Conservation (phyloP, 2,888 invertebrate genomes). For the Hedychridium roseum region DNA sequence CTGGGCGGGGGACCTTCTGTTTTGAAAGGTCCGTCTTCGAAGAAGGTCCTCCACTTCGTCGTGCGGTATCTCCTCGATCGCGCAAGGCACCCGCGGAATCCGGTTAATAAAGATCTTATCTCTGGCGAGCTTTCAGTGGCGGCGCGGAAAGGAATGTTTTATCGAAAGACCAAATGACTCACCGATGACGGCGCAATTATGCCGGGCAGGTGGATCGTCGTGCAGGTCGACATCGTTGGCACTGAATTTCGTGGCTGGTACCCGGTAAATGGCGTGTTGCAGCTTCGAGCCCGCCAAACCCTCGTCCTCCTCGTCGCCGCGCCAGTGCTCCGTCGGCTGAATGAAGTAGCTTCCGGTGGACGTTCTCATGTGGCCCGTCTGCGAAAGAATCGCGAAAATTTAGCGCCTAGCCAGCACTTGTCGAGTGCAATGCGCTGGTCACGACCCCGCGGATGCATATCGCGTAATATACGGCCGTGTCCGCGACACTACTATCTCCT, state of each 20-base stretch:
- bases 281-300: slow-evolving; percentile 49
- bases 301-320: slow-evolving; percentile 53
- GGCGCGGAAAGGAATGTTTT: not conserved
- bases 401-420: slow-evolving; percentile 21
- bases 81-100: no score
- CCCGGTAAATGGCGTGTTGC: slow-evolving; percentile 55
- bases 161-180: slow-evolving; percentile 32
- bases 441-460: no score
- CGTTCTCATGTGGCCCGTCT: slow-evolving; percentile 77
- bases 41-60: no score
- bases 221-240: slow-evolving; percentile 24
- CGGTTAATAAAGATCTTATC: no score
- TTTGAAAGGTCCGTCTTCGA: no score
- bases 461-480: no score
- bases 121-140: not conserved
- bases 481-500: no score
- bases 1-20: no score
- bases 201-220: slow-evolving; percentile 24
- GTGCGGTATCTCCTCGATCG: no score
- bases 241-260: slow-evolving; percentile 26
- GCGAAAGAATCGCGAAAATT: slow-evolving; percentile 48
- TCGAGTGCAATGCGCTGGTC: no score
- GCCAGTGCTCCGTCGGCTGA: slow-evolving; percentile 69
- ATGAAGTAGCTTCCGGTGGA: slow-evolving; percentile 73
- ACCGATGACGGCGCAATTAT: slow-evolving; percentile 55